Conservation (phyloP, 2,797 vertebrate genomes). For the Melanotaenia pygmaea region DNA sequence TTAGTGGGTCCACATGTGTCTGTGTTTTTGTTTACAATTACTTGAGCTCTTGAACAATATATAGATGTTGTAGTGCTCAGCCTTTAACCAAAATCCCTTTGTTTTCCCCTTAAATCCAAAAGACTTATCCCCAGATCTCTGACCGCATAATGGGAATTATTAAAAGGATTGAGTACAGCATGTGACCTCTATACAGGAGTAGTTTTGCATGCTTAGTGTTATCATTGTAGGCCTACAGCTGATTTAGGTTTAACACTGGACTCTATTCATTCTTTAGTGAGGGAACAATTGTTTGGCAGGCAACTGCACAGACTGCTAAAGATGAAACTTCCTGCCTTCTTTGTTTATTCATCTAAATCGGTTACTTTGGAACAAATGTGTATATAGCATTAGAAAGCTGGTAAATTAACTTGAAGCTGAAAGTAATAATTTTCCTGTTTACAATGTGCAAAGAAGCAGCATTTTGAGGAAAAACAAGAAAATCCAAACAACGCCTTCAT, state of each 20-base stretch:
- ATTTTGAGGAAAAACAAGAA: slow-evolving; percentile 1
- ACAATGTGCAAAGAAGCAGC: background rate
- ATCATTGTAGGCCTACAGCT: slow-evolving; percentile 6
- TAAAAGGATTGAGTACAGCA: slow-evolving; percentile 76
- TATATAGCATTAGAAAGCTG: background rate
- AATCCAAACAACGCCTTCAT: slow-evolving; percentile 7
- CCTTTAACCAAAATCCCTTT: slow-evolving; percentile 71
- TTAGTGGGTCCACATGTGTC: slow-evolving; percentile 44
- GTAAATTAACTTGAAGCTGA: background rate
- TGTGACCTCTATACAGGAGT: slow-evolving; percentile 71
- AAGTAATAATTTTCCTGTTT: background rate
- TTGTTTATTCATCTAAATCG: slow-evolving; percentile 11
- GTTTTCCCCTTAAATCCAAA: slow-evolving; percentile 64
- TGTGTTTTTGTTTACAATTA: slow-evolving; percentile 58
- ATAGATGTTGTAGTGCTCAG: slow-evolving; percentile 51
- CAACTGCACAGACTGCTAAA: background rate
- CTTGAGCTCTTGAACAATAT: slow-evolving; percentile 51
- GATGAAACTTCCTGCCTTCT: slow-evolving; percentile 4
- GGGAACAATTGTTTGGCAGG: slow-evolving; percentile 2
- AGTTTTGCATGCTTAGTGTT: slow-evolving; percentile 16
- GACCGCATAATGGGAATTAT: slow-evolving; percentile 69
- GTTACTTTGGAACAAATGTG: background rate
- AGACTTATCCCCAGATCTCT: slow-evolving; percentile 69
- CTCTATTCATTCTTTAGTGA: slow-evolving; percentile 15
- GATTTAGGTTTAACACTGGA: slow-evolving; percentile 15